Conservation (phyloP, 2,797 vertebrate genomes). For the Lindbergichthys nudifrons region DNA sequence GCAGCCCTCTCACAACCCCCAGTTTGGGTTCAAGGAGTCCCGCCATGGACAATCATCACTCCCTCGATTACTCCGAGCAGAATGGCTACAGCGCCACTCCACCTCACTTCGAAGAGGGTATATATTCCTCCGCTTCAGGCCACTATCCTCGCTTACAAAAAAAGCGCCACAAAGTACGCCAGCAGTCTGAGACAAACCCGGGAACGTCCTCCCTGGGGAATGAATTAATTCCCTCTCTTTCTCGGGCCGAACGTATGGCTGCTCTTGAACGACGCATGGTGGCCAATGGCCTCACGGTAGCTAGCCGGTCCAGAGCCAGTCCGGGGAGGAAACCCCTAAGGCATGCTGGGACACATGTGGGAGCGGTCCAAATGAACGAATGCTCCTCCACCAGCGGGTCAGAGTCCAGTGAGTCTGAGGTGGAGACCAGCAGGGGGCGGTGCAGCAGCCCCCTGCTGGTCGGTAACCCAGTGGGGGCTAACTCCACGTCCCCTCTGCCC, state of each 20-base stretch:
- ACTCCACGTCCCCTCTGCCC: slow-evolving; percentile 76
- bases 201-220: slow-evolving; percentile 66
- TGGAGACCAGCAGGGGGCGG: slow-evolving; percentile 76
- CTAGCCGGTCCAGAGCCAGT: slow-evolving; percentile 69
- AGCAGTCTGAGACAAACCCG: slow-evolving; percentile 85
- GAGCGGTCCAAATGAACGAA: slow-evolving; percentile 87
- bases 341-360: slow-evolving; percentile 68
- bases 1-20: slow-evolving; percentile 79
- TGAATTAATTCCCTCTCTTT: slow-evolving; percentile 70
- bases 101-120: slow-evolving; percentile 41
- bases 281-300: slow-evolving; percentile 85
- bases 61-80: slow-evolving; percentile 84
- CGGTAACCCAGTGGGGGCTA: slow-evolving; percentile 75
- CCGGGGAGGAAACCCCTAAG: slow-evolving; percentile 44
- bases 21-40: slow-evolving; percentile 84
- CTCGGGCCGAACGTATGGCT: slow-evolving; percentile 76
- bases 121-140: slow-evolving; percentile 78
- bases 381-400: slow-evolving; percentile 90
- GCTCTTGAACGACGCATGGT: slow-evolving; percentile 84
- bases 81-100: slow-evolving; percentile 82
- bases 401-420: slow-evolving; percentile 93
- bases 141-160: slow-evolving; percentile 76
- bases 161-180: slow-evolving; percentile 75
- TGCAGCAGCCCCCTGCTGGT: slow-evolving; percentile 78
- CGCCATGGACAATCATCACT: slow-evolving; percentile 77